A percentile compares a stretch with the other conserved stretches of the same genome.
Conservation (phyloP, 2,797 vertebrate species). For the Rhinichthys osculus region DNA sequence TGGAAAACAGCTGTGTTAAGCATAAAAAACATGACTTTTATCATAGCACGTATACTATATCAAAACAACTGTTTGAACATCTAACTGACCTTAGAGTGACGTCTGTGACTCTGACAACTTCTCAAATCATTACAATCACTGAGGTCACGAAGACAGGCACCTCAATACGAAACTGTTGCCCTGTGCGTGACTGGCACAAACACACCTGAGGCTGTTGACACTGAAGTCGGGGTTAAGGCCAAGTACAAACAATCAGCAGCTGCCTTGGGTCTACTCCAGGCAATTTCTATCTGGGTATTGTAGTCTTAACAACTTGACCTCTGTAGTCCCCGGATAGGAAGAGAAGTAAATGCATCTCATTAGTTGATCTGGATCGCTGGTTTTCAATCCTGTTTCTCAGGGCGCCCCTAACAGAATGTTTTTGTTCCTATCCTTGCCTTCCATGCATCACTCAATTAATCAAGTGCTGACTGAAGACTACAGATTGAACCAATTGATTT, state of each 20-base stretch:
- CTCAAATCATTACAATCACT: conserved; percentile 11
- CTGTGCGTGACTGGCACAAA: conserved; percentile 8
- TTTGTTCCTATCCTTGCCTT: conserved; percentile 32
- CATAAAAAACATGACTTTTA: conserved; percentile 24
- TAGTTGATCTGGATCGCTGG: conserved; percentile 38
- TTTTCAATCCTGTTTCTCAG: conserved; percentile 41
- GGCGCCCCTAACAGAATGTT: conserved; percentile 23
- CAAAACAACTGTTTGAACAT: not conserved
- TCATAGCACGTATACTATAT: not conserved
- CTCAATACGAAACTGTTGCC: conserved; percentile 10
- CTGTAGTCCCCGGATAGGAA: conserved; percentile 12
- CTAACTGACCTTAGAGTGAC: not conserved
- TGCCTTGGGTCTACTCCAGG: conserved; percentile 19
- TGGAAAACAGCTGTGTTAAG: not conserved
- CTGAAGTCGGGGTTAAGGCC: conserved; percentile 7
- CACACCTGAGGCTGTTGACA: conserved; percentile 44
- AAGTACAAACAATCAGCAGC: conserved; percentile 53
- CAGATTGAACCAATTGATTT: conserved; percentile 51
- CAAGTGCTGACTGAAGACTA: conserved; percentile 35
- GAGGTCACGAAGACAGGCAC: conserved; percentile 13
- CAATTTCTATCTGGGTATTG: conserved; percentile 46
- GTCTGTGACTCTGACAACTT: not conserved
- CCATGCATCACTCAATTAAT: conserved; percentile 43
- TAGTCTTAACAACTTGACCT: conserved; percentile 54
- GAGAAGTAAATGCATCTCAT: conserved; percentile 53